Conservation (phyloP, 2,888 invertebrate species). For the Thyatira batis region DNA sequence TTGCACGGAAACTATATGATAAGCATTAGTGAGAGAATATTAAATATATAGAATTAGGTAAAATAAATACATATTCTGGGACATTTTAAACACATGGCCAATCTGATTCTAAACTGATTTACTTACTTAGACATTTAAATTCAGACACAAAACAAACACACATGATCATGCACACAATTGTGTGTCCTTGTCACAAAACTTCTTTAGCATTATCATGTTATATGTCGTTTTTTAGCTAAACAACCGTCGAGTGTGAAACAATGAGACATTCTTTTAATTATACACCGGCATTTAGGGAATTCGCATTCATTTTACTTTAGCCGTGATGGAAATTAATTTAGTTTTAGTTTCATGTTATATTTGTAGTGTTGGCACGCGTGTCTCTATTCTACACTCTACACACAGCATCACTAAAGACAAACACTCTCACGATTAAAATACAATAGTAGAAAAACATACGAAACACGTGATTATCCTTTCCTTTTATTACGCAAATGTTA, state of each 20-base stretch:
- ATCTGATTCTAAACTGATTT: neutral
- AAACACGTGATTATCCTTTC: neutral
- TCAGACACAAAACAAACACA: neutral
- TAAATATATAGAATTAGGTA: too few species aligned
- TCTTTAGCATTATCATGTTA: neutral
- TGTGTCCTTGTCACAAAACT: neutral
- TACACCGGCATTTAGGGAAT: slow-evolving; percentile 25
- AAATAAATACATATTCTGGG: too few species aligned
- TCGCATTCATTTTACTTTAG: slow-evolving; percentile 13
- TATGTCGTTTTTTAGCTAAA: neutral
- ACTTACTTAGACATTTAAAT: neutral
- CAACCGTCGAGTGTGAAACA: neutral
- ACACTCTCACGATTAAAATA: neutral
- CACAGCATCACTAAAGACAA: neutral
- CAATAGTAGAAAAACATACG: neutral
- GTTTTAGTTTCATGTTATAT: slow-evolving; percentile 34
- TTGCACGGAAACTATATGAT: too few species aligned
- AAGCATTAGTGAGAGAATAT: too few species aligned
- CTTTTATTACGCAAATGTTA: neutral
- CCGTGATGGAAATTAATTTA: slow-evolving; percentile 26
- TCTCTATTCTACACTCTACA: neutral
- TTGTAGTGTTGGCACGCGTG: slow-evolving; percentile 16
- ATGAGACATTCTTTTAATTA: slow-evolving; percentile 28
- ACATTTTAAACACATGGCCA: neutral
- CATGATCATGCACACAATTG: neutral